A percentile compares a stretch with the other conserved stretches of the same genome.
These are phyloP conservation scores for Cephalopterus ornatus DNA, from an alignment of 2,113 vertebrate species.

Conservation along the genomic window DNA sequence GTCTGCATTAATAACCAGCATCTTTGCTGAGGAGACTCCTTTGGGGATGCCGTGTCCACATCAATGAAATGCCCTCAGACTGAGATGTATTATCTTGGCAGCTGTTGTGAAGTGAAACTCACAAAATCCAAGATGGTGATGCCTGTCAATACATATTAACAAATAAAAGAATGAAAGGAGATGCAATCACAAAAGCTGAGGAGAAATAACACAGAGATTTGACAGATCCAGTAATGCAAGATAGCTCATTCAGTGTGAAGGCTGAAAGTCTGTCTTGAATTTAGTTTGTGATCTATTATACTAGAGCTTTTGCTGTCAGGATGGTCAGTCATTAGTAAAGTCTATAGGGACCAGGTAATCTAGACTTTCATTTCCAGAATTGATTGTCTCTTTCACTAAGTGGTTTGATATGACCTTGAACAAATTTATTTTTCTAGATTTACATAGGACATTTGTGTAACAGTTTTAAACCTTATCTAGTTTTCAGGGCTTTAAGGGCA, in stretches of 20 bases:
- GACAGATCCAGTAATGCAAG: neutral
- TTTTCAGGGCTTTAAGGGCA: neutral
- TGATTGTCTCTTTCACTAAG: neutral
- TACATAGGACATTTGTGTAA: neutral
- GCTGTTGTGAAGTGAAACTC: constrained; percentile 21
- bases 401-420: neutral
- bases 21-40: constrained; percentile 14
- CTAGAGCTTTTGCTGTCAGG: neutral
- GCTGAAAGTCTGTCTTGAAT: neutral
- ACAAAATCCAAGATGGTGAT: neutral
- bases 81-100: constrained; percentile 26
- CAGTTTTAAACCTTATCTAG: neutral
- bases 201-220: neutral
- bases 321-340: neutral
- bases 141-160: neutral
- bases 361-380: neutral
- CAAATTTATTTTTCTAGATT: neutral
- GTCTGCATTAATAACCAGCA: constrained; percentile 37
- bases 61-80: constrained; percentile 15
- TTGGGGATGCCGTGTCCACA: constrained; percentile 12
- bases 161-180: neutral
- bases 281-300: neutral
- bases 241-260: neutral
- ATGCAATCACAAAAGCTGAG: neutral
- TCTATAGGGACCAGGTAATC: neutral